Base-by-base conservation (phyloP, 2,797 vertebrate species). In the Sebastes diploproa region DNA sequence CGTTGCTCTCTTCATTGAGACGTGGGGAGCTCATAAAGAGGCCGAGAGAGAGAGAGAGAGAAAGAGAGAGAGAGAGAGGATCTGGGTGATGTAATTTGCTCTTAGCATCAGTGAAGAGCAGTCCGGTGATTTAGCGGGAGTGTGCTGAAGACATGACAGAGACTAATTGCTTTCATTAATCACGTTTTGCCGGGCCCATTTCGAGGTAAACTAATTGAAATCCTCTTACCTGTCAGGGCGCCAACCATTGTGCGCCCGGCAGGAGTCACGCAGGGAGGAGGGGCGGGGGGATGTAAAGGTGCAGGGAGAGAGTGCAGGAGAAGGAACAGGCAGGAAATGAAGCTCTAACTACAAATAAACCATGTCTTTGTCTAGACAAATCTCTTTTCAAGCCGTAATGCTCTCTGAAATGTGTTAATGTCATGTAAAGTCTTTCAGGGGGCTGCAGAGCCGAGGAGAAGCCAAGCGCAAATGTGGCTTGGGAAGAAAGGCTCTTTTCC, bases 131-230 rank as follows among this genome's bases (percentile, higher is more conserved):
- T 96, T 95, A 95, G 90, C 86, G 82, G 90, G 80, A 88, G 86
- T 88, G 92, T 86, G 93, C 93, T 86, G 91, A 94, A 94, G 94
- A 94, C 94, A 95, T 95, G 95, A 96, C 96, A 96, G 93, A 96
- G 96, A 96, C 95, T 95, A 96, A 97, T 96, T 95, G 92, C 96
- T 92, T 95, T 95, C 94, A 96, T 96, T 97, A 96, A 96, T 96
- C 96, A 96, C 86, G 83, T 93, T 94, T 95, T 75, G 88, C 86
- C 61, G 86, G 89, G 85, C 88, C 88, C 85, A 86, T 91, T 94
- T 92, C 65, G 93, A 94, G 95, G 93, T 96, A 96, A 96, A 95
- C 94, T 95, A 95, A 96, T 95, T 95, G 94, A 96, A 96, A 96
- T 94, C 95, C 93, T 95, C 94, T 94, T 94, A 93, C 95, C 93